These are phyloP conservation scores for Apis cerana DNA, from an alignment of 1,140 invertebrate species.

Conservation along the genomic window DNA sequence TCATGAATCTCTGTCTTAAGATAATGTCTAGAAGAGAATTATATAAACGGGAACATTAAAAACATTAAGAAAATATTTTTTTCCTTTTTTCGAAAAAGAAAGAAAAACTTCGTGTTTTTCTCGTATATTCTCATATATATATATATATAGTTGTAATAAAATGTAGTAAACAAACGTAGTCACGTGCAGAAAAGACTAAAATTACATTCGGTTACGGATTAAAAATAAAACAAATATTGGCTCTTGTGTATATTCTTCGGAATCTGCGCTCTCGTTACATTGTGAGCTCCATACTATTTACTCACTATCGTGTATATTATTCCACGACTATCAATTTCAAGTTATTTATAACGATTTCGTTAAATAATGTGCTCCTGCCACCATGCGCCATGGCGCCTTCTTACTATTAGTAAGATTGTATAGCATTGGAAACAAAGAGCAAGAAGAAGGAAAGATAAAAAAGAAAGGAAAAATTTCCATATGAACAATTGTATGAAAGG, in stretches of 20 bases:
- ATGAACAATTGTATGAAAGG: no score
- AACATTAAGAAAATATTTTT: no score
- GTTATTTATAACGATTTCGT: constrained; percentile 46
- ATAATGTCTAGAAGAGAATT: neutral
- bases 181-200: neutral
- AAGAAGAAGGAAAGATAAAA: neutral
- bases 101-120: no score
- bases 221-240: constrained; percentile 38
- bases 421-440: neutral
- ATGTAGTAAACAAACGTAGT: neutral
- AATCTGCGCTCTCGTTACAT: neutral
- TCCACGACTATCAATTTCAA: constrained; percentile 33
- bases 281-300: constrained; percentile 3
- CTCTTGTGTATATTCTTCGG: neutral
- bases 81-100: no score
- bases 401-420: neutral
- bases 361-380: constrained; percentile 31
- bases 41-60: no score
- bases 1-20: neutral
- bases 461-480: neutral
- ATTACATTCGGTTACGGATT: neutral
- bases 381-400: neutral
- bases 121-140: neutral
- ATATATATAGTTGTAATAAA: no score
- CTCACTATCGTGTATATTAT: constrained; percentile 32